These are phyloP conservation scores for Acheta domesticus DNA, from an alignment of 2,888 invertebrate species.

Conservation along the genomic window DNA sequence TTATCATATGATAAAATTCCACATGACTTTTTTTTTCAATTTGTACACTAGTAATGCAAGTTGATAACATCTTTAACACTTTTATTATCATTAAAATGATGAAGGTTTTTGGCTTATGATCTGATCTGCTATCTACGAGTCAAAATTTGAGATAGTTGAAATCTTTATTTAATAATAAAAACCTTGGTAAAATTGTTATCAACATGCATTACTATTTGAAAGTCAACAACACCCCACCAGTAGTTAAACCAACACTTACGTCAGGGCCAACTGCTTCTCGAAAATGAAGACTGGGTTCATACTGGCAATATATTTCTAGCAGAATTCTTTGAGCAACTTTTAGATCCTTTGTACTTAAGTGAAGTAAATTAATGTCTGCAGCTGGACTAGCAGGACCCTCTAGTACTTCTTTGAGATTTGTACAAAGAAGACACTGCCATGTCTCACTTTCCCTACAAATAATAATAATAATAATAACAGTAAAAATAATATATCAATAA, in stretches of 20 bases:
- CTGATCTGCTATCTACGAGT: no score
- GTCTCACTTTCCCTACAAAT: conserved; percentile 72
- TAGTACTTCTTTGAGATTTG: conserved; percentile 61
- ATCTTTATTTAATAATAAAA: no score
- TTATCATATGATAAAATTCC: not conserved
- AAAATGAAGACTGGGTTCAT: conserved; percentile 82
- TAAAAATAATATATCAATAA: not conserved
- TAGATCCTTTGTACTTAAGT: conserved; percentile 58
- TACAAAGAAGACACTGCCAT: conserved; percentile 89
- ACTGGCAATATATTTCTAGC: conserved; percentile 87
- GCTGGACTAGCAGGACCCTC: conserved; percentile 54
- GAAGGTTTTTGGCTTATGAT: no score
- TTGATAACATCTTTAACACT: no score
- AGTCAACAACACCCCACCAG: no score
- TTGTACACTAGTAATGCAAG: no score
- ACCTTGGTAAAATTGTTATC: no score
- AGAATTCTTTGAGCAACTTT: conserved; percentile 79
- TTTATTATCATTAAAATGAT: no score
- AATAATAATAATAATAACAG: not conserved
- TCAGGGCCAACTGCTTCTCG: conserved; percentile 77
- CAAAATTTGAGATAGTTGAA: no score
- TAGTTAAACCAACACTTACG: conserved; percentile 50
- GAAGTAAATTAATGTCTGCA: conserved; percentile 45
- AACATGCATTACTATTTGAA: no score
- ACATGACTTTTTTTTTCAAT: not conserved